Base-by-base conservation (phyloP, 2,113 vertebrate genomes). In the Brachyhypopomus occidentalis region DNA sequence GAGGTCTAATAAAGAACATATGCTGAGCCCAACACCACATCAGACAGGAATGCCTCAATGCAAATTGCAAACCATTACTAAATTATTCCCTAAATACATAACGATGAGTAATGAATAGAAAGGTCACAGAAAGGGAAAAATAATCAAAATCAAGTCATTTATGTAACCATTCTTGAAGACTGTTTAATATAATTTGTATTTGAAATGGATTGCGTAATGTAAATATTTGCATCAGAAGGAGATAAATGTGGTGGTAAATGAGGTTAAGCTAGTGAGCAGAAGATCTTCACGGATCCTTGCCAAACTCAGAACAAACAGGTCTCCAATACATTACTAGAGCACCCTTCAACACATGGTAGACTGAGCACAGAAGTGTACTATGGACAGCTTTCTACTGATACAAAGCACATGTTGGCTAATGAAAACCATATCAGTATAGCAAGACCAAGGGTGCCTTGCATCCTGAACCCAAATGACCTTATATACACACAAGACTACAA, bases 311-410 rank as follows among this genome's bases (percentile, higher is more conserved):
- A 89, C 63, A 59, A 55, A 58, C 30, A 77, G 79, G 36, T 83
- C 86, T 87, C 79, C 82, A 81, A 83, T 58, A 84, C 62, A 74
- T 79, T 82, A 75, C 63, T 25, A 5, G 84, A 84, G 78, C 83
- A 81, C 72, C 78, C 84, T 63, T 38, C 79, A 88, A 84, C 84
- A 82, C 81, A 86, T 4, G 48, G 67, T 67, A 90, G 73, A 77
- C 48, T 25, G 27, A 80, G 81, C 83, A 59, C 72, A 83, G 75
- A 84, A 64, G 84, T 58, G 67, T 79, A 71, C 76, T 86, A 77
- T 74, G 27, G 79, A 48, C 48, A 78, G 62, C 79, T 73, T 83
- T 83, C 83, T 59, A 70, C 36, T 84, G 22, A 88, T 87, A 84
- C 66, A 85, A 87, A 88, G 52, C 84, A 89, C 81, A 62, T 82